Conservation (phyloP, 2,797 vertebrate species). For the Ciconia nigra region DNA sequence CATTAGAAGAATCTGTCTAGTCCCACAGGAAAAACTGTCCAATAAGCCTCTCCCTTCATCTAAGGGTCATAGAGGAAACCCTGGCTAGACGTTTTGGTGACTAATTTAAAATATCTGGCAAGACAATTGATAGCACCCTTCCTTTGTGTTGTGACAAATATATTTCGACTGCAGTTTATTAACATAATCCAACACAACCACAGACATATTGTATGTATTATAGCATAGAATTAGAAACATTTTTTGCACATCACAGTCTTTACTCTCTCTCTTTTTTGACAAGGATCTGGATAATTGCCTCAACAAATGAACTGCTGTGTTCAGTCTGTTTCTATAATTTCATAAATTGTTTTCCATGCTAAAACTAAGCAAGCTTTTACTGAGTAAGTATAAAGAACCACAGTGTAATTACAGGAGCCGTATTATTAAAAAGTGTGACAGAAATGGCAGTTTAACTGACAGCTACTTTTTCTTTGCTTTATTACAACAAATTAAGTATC, state of each 20-base stretch:
- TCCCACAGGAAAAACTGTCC: constrained; percentile 64
- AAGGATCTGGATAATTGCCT: constrained; percentile 80
- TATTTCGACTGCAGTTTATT: constrained; percentile 81
- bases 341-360: constrained; percentile 83
- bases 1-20: constrained; percentile 53
- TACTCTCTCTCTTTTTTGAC: constrained; percentile 71
- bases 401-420: constrained; percentile 82
- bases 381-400: constrained; percentile 85
- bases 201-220: constrained; percentile 82
- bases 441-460: constrained; percentile 82
- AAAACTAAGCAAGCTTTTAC: constrained; percentile 78
- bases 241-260: constrained; percentile 75
- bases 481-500: constrained; percentile 84
- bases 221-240: constrained; percentile 81
- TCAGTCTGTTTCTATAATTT: constrained; percentile 83
- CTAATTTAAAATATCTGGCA: constrained; percentile 83
- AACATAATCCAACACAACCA: constrained; percentile 82
- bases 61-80: constrained; percentile 80
- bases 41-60: constrained; percentile 70
- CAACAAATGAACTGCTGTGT: constrained; percentile 78
- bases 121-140: constrained; percentile 80
- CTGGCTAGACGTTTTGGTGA: constrained; percentile 84
- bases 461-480: constrained; percentile 82
- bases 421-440: constrained; percentile 88
- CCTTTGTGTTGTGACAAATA: constrained; percentile 89